These are phyloP conservation scores for Pantherophis vulpinus DNA, from an alignment of 2,797 vertebrate genomes.

Conservation along the genomic window DNA sequence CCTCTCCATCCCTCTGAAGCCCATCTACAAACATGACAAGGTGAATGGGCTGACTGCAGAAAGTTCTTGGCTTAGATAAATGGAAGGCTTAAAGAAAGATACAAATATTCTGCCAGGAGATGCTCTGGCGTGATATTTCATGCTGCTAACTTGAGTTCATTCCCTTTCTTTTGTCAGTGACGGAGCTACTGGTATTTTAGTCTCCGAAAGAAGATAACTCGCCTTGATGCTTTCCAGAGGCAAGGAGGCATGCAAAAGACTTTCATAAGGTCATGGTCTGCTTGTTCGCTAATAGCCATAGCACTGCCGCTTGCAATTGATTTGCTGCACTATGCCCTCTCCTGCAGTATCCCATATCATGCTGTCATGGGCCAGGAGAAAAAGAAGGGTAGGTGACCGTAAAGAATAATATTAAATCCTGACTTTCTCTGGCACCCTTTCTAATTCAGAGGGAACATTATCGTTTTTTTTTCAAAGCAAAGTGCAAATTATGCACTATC, in stretches of 20 bases:
- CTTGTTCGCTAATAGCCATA: constrained; percentile 41
- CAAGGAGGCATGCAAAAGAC: constrained; percentile 39
- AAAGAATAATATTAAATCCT: rapidly evolving
- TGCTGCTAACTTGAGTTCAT: background rate
- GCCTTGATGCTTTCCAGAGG: constrained; percentile 48
- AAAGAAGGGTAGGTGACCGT: rapidly evolving
- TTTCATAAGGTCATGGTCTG: constrained; percentile 10
- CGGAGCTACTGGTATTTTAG: constrained; percentile 34
- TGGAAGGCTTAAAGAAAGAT: constrained; percentile 10
- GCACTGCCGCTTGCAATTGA: background rate
- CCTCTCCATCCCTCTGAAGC: background rate
- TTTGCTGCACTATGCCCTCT: constrained; percentile 41
- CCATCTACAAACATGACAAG: background rate
- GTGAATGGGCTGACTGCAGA: background rate
- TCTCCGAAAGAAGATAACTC: background rate
- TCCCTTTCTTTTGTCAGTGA: background rate
- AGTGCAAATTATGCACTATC: background rate
- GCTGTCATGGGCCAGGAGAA: background rate
- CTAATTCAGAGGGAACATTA: constrained; percentile 9
- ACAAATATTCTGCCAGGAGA: background rate
- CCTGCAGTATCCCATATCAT: background rate
- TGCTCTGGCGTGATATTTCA: background rate
- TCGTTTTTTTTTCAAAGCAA: constrained; percentile 14
- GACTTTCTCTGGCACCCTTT: constrained; percentile 4
- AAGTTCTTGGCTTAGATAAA: background rate